phyloP scores from a whole-genome alignment of 2,113 vertebrate genomes.

The Chroicocephalus ridibundus region DNA sequence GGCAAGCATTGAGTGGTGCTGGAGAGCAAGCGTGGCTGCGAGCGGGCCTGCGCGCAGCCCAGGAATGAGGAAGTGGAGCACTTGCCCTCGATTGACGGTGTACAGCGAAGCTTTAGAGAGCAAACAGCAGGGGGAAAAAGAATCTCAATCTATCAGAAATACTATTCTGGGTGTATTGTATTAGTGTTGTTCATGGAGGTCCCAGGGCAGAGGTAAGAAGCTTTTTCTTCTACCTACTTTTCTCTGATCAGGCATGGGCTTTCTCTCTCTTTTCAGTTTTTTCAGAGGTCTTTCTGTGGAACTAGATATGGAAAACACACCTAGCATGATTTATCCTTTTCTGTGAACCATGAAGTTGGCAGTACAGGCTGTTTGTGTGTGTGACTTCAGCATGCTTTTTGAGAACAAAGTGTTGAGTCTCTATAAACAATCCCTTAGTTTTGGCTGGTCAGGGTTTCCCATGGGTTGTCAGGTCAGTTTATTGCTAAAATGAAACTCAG shows the following conservation, averaged over 20 bases:
- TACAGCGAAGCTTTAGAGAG: background rate
- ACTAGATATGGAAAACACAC: background rate
- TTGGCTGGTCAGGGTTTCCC: background rate
- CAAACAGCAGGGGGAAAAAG: background rate
- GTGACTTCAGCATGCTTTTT: background rate
- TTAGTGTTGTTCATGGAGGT: constrained; percentile 23
- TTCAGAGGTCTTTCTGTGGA: background rate
- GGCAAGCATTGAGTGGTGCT: fast-evolving
- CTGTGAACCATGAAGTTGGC: background rate
- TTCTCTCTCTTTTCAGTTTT: background rate
- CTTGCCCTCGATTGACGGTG: background rate
- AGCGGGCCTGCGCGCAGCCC: background rate
- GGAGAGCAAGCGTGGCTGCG: background rate
- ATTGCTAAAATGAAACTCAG: background rate
- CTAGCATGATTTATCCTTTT: background rate
- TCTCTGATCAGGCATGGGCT: background rate
- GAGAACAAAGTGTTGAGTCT: background rate
- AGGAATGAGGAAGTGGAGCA: constrained; percentile 8
- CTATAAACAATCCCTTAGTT: background rate
- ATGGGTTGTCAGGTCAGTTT: background rate
- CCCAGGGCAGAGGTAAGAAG: background rate
- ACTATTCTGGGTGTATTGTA: background rate
- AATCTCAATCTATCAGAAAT: fast-evolving
- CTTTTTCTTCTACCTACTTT: background rate
- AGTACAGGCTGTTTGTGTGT: background rate